Evolutionary conservation across 2,797 vertebrate genomes (phyloP).

Genomic region (Typhlichthys eigenmanni): DNA sequence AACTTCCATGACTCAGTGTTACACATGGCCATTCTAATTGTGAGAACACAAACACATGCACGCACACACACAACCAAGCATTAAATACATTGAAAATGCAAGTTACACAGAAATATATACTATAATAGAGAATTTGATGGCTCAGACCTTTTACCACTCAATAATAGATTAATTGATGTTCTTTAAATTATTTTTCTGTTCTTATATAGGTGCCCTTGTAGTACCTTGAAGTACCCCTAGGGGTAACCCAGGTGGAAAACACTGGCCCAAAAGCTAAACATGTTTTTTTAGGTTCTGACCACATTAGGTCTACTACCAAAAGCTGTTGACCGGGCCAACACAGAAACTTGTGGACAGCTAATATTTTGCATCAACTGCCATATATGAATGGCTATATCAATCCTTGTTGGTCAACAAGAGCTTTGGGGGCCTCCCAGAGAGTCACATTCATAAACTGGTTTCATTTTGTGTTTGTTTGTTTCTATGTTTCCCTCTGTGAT

Average conservation of each 20-base stretch:
- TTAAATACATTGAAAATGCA: not conserved
- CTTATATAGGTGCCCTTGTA: no score
- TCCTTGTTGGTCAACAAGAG: slow-evolving; percentile 67
- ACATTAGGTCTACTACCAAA: not conserved
- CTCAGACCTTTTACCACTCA: no score
- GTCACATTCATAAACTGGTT: slow-evolving; percentile 65
- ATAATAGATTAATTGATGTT: no score
- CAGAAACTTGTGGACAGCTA: slow-evolving; percentile 2
- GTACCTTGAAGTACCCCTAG: no score
- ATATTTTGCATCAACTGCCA: slow-evolving; percentile 8
- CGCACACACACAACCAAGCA: slow-evolving; percentile 9
- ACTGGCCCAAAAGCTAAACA: not conserved
- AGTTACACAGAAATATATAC: no score
- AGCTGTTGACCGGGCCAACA: slow-evolving; percentile 16
- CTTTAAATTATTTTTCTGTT: no score
- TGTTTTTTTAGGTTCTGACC: no score
- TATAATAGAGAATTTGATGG: no score
- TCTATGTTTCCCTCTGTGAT: slow-evolving; percentile 53
- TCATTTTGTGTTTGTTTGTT: slow-evolving; percentile 52
- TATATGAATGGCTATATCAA: slow-evolving; percentile 51
- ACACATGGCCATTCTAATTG: slow-evolving; percentile 32
- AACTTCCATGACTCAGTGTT: slow-evolving; percentile 73
- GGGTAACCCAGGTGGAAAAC: not conserved
- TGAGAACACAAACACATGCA: slow-evolving; percentile 17
- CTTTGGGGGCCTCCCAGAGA: slow-evolving; percentile 54